Base-by-base conservation (phyloP, 2,797 vertebrate genomes). In the Craterocephalus amniculus region DNA sequence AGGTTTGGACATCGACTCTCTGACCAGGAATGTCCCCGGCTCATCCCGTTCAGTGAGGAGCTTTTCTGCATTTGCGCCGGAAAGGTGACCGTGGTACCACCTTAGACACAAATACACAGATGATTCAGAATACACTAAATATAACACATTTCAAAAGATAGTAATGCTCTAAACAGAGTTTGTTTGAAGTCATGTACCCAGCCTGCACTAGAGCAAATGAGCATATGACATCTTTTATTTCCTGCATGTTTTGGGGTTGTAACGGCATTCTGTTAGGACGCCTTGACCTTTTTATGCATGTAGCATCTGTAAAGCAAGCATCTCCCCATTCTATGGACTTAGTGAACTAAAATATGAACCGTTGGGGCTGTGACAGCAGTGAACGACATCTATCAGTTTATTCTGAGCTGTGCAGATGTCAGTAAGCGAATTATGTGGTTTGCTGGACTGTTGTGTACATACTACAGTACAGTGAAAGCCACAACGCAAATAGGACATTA, bases 31-130 rank as follows among this genome's bases (percentile, higher is more conserved):
- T 0, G 95, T 97, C 79, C 96, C 96, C 0, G 96, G 85, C n/a
- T 94, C 95, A 0, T 95, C 93, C 70, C 96, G 95, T 55, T 86
- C 86, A 67, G 91, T 89, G 20, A 99, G 95, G 76, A 99, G 84
- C 38, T 95, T 95, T 92, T 99, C 98, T 0, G 98, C 97, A 6
- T 93, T 95, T 0, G 90, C 52, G 11, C 98, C 98, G 0, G 98
- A 96, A 68, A 99, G 92, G 84, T 99, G 97, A 4, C 98, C 98
- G 1, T 99, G 98, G 88, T 96, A 99, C 98, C 98, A 99, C 82
- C 98, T 99, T 87, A 51, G 6, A 58, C 43, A 69, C 27, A 76
- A 18, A 22, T 56, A 63, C 7, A 22, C 31, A 10, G 16, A 29
- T 29, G 3, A 27, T 51, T 38, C 24, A 64, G 9, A 14, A 22